phyloP scores from a whole-genome alignment of 2,888 invertebrate genomes.

The Stenchaetothrips biformis region DNA sequence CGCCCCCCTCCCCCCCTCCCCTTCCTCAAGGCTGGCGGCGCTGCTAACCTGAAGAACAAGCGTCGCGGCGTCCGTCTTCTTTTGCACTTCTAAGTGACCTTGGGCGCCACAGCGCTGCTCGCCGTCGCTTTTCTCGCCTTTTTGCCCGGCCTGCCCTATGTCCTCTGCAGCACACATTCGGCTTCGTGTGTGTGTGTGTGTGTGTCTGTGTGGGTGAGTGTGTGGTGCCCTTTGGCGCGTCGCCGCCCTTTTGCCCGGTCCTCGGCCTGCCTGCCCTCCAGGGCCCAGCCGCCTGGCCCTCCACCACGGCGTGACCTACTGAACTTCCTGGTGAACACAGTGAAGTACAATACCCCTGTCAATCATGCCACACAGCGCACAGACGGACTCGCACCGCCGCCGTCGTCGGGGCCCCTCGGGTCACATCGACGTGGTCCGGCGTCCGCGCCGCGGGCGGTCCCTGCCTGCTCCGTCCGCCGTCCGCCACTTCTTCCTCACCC shows the following conservation, averaged over 20 bases:
- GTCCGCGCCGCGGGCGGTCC: background rate
- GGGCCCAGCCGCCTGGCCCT: background rate
- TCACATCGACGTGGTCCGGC: background rate
- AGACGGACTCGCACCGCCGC: background rate
- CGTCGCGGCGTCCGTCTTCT: background rate
- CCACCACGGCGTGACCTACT: background rate
- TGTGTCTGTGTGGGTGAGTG: background rate
- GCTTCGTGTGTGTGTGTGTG: background rate
- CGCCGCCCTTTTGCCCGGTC: background rate
- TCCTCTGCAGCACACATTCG: background rate
- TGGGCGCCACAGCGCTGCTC: background rate
- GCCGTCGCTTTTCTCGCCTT: background rate
- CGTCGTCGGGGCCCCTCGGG: background rate
- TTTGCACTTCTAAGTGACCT: background rate
- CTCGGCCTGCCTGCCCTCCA: background rate
- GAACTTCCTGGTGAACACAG: slow-evolving; percentile 14
- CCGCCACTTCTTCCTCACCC: background rate
- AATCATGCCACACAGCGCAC: background rate
- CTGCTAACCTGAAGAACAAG: slow-evolving; percentile 20
- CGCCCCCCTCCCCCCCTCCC: background rate
- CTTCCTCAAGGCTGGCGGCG: background rate
- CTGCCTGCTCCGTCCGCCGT: background rate
- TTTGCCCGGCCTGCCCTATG: background rate
- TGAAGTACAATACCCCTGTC: background rate
- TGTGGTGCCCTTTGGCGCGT: background rate